These are phyloP conservation scores for Plecturocebus donacophilus DNA, from an alignment of 2,113 vertebrate species.

Conservation along the genomic window DNA sequence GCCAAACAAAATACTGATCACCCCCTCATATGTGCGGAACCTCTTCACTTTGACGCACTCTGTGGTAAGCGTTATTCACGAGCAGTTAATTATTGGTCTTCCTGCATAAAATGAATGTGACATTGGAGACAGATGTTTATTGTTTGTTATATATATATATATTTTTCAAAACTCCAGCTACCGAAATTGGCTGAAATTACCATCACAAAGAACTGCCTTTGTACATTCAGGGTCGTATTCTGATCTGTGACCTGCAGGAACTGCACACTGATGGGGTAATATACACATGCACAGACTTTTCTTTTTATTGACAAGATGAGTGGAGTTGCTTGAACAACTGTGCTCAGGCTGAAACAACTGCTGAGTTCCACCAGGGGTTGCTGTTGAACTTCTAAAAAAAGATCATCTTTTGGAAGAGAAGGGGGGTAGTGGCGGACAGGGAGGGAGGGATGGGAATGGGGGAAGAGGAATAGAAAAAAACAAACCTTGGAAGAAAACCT, in stretches of 20 bases:
- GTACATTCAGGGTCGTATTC: constrained; percentile 16
- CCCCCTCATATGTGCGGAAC: neutral
- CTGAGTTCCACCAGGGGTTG: constrained; percentile 84
- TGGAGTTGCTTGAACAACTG: constrained; percentile 14
- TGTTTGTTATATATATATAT: constrained; percentile 62
- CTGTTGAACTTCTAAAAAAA: constrained; percentile 84
- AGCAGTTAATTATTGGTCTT: constrained; percentile 72
- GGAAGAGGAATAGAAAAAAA: constrained; percentile 49
- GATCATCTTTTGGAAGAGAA: neutral
- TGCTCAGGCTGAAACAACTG: constrained; percentile 54
- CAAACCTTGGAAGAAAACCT: constrained; percentile 72
- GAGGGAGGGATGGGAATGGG: constrained; percentile 27
- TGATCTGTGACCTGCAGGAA: constrained; percentile 63
- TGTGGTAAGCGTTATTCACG: constrained; percentile 40
- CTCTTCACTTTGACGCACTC: neutral
- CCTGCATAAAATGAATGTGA: constrained; percentile 72
- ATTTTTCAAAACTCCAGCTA: constrained; percentile 62
- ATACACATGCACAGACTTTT: constrained; percentile 53
- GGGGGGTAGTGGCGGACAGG: constrained; percentile 26
- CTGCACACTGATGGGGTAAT: neutral
- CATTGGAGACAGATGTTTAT: constrained; percentile 75
- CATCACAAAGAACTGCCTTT: constrained; percentile 63
- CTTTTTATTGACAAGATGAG: constrained; percentile 31
- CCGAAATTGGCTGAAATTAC: constrained; percentile 69
- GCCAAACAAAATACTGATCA: constrained; percentile 50